These are phyloP conservation scores for Odocoileus virginianus DNA, from an alignment of 2,113 vertebrate species.

Conservation along the genomic window DNA sequence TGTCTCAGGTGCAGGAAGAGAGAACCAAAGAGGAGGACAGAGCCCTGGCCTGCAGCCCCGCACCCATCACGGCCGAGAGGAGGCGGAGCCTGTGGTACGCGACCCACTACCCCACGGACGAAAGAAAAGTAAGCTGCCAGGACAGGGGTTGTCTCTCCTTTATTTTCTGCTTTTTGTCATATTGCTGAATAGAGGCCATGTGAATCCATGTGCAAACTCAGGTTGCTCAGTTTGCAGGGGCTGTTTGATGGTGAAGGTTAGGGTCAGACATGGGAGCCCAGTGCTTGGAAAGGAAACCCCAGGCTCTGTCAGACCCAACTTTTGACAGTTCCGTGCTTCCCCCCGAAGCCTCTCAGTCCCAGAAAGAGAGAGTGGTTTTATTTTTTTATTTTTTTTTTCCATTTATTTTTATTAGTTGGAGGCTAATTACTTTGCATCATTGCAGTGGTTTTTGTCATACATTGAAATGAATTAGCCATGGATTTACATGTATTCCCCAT, in stretches of 20 bases:
- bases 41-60: conserved; percentile 78
- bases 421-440: too few species aligned
- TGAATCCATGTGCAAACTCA: background rate
- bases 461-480: too few species aligned
- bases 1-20: conserved; percentile 79
- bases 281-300: background rate
- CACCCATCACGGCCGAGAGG: conserved; percentile 84
- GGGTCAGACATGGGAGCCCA: background rate
- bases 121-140: conserved; percentile 89
- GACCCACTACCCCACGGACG: conserved; percentile 89
- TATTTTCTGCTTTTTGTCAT: background rate
- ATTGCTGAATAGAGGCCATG: background rate
- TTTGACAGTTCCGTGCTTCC: background rate
- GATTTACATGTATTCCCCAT: too few species aligned
- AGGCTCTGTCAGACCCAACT: background rate
- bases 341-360: background rate
- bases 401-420: too few species aligned
- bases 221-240: background rate
- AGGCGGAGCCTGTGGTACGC: conserved; percentile 92
- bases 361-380: background rate
- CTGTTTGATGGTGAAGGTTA: background rate
- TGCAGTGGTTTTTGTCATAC: too few species aligned
- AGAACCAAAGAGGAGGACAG: conserved; percentile 84
- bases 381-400: background rate
- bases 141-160: background rate